Percentiles rank a stretch among this genome's conserved stretches.
phyloP scores from a whole-genome alignment of 1,140 invertebrate genomes.

The Helicoverpa armigera region DNA sequence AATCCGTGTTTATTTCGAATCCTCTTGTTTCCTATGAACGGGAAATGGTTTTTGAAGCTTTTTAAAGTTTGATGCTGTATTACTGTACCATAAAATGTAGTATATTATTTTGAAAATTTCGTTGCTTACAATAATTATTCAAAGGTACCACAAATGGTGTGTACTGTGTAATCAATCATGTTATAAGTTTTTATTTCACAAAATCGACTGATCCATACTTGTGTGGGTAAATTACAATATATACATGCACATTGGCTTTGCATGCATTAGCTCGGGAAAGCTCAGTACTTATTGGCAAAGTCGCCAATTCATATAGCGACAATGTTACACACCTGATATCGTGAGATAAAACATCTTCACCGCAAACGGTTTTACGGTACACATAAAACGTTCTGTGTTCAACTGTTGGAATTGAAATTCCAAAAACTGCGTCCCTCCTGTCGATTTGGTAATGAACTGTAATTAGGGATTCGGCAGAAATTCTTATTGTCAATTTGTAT shows the following conservation, averaged over 20 bases:
- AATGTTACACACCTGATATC: too few species aligned
- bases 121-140: too few species aligned
- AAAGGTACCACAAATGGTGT: too few species aligned
- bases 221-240: too few species aligned
- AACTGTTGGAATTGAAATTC: conserved; percentile 5
- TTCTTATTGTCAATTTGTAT: conserved; percentile 62
- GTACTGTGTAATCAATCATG: too few species aligned
- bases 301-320: too few species aligned
- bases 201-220: too few species aligned
- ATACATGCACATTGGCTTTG: too few species aligned
- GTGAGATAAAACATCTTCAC: not conserved
- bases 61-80: not conserved
- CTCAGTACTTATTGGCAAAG: too few species aligned
- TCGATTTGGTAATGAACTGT: conserved; percentile 53
- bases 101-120: too few species aligned
- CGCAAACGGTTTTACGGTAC: not conserved
- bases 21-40: not conserved
- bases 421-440: conserved; percentile 40
- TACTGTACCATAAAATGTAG: not conserved
- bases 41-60: not conserved
- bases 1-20: not conserved
- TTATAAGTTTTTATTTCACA: too few species aligned
- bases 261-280: too few species aligned
- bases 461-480: conserved; percentile 54
- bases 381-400: conserved; percentile 8